Percentiles rank a stretch among this genome's conserved stretches.
phyloP scores from a whole-genome alignment of 2,797 vertebrate species.

The Masticophis lateralis region DNA sequence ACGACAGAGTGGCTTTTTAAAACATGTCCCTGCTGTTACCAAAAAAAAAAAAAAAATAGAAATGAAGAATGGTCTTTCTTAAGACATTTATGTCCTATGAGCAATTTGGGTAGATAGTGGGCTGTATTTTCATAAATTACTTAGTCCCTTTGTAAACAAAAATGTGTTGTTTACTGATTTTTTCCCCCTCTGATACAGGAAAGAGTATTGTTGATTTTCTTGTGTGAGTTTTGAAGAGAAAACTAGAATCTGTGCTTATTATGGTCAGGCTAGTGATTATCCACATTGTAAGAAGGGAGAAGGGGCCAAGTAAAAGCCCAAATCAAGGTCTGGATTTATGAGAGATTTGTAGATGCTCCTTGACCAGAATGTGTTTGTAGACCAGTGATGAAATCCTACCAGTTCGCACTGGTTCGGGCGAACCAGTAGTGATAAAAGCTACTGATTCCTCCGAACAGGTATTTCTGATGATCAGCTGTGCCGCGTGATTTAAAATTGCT shows the following conservation, averaged over 20 bases:
- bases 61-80: background rate
- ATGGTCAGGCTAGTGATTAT: background rate
- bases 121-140: background rate
- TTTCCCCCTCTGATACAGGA: background rate
- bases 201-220: background rate
- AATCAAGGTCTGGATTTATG: background rate
- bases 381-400: too few relatives aligned
- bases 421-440: too few relatives aligned
- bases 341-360: too few relatives aligned
- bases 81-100: background rate
- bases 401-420: too few relatives aligned
- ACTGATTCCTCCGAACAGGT: too few relatives aligned
- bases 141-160: background rate
- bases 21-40: background rate
- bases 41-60: background rate
- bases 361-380: background rate
- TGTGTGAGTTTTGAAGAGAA: background rate
- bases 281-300: background rate
- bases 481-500: too few relatives aligned
- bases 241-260: background rate
- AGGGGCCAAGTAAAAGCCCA: background rate
- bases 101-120: background rate
- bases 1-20: background rate
- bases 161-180: background rate
- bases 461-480: too few relatives aligned